Conservation (phyloP, 2,888 invertebrate species). For the Acholoe squamosa region DNA sequence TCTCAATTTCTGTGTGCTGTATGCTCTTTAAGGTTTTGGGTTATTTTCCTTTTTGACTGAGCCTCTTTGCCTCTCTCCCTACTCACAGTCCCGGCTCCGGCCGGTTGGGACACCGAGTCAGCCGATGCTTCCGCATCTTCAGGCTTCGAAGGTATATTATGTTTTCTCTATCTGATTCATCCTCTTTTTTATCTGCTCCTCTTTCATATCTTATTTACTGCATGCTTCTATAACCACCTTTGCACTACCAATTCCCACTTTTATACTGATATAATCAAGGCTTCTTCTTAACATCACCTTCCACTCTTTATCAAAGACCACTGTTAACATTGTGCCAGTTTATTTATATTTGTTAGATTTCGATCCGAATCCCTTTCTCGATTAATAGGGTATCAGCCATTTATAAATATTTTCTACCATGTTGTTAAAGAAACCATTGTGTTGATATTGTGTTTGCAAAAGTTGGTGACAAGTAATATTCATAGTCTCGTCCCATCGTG, state of each 20-base stretch:
- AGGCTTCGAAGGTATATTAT: conserved; percentile 38
- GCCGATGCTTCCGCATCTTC: neutral
- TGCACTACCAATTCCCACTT: too few relatives aligned
- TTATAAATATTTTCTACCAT: too few relatives aligned
- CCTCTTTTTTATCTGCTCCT: neutral
- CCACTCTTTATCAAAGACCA: too few relatives aligned
- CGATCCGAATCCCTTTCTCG: too few relatives aligned
- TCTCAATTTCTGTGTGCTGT: too few relatives aligned
- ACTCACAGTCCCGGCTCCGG: conserved; percentile 34
- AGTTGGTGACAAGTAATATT: neutral
- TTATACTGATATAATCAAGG: too few relatives aligned
- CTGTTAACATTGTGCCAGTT: too few relatives aligned
- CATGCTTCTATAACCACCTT: neutral
- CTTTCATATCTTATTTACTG: neutral
- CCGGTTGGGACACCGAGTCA: neutral
- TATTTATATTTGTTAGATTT: too few relatives aligned
- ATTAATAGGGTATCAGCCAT: too few relatives aligned
- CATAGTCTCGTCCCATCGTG: neutral
- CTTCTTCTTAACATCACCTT: too few relatives aligned
- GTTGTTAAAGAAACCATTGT: neutral
- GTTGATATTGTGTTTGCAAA: neutral
- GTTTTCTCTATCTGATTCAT: conserved; percentile 9
- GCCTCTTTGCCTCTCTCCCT: conserved; percentile 10
- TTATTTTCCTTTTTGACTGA: neutral
- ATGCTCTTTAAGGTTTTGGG: neutral